Evolutionary conservation across 37 sponge, comb jelly and placozoan species (phyloP).

Genomic region (Dysidea cf. avara): DNA sequence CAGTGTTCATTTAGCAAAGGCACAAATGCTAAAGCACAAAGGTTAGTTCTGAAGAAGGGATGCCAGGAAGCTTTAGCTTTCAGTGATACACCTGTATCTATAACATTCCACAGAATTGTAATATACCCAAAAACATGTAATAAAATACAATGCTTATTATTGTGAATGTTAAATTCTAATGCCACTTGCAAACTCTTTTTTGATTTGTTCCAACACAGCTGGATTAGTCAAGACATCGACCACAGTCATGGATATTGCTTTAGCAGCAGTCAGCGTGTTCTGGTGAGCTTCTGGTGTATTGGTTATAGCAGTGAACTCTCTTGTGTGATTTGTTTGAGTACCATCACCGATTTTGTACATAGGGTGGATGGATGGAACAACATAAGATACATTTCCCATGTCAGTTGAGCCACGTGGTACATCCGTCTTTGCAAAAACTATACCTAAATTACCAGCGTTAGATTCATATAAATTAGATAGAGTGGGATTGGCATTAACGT

Average conservation of each 20-base stretch:
- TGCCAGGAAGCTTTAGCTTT: no score
- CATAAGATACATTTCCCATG: slow-evolving; percentile 82
- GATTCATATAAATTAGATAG: slow-evolving; percentile 37
- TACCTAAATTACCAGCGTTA: slow-evolving; percentile 17
- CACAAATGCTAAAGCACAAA: no score
- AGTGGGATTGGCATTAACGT: slow-evolving; percentile 37
- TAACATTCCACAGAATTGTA: no score
- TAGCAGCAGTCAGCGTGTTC: slow-evolving; percentile 53
- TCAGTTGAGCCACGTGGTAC: slow-evolving; percentile 55
- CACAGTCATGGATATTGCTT: slow-evolving; percentile 71
- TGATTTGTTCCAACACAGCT: slow-evolving; percentile 47
- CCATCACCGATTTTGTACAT: slow-evolving; percentile 53
- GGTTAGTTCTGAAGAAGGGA: no score
- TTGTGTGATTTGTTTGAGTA: slow-evolving; percentile 59
- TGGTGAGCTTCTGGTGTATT: slow-evolving; percentile 61
- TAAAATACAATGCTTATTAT: no score
- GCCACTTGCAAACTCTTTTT: slow-evolving; percentile 28
- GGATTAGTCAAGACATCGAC: slow-evolving; percentile 63
- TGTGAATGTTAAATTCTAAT: no score
- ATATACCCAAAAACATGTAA: no score
- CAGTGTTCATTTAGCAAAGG: no score
- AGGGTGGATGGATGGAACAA: slow-evolving; percentile 87
- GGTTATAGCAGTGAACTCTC: slow-evolving; percentile 61
- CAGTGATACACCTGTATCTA: no score
- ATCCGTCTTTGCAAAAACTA: neutral